A percentile compares a stretch with the other conserved stretches of the same genome.
These are phyloP conservation scores for Dinomys branickii DNA, from an alignment of 2,113 vertebrate genomes.

Conservation along the genomic window DNA sequence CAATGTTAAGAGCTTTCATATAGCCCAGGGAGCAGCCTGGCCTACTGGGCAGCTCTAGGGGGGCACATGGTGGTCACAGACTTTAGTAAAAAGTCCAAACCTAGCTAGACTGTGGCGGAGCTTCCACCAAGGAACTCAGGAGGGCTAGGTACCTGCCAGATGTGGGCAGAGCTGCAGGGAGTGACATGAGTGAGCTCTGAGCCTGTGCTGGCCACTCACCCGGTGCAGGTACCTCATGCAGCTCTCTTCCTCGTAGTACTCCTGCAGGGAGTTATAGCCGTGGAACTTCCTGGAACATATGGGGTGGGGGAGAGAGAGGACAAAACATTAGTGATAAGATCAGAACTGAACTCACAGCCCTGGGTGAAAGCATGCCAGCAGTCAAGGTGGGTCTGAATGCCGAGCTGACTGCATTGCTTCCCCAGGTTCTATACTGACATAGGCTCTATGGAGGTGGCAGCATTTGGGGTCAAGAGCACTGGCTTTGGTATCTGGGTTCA, in stretches of 20 bases:
- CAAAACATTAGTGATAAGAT: background rate
- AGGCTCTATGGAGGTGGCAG: rapidly evolving
- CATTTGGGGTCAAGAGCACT: background rate
- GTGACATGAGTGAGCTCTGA: background rate
- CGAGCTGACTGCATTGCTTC: background rate
- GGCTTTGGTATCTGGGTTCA: background rate
- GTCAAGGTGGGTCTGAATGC: background rate
- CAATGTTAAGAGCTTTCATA: background rate
- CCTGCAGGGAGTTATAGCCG: slow-evolving; percentile 95
- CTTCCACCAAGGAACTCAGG: background rate
- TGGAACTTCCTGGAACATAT: slow-evolving; percentile 94
- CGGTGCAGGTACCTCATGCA: slow-evolving; percentile 97
- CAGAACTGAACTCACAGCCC: background rate
- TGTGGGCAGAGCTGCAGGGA: rapidly evolving
- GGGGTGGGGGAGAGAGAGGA: background rate
- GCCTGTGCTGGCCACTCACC: slow-evolving; percentile 85
- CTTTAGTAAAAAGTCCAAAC: background rate
- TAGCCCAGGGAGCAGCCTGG: background rate
- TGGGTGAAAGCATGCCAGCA: background rate
- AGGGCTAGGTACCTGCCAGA: rapidly evolving
- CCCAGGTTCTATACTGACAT: background rate
- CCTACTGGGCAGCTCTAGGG: background rate
- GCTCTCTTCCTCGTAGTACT: slow-evolving; percentile 98
- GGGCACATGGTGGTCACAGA: background rate
- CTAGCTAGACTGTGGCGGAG: background rate